Percentiles rank a stretch among this genome's conserved stretches.
Conservation (phyloP, 1,140 invertebrate species). For the Thalassaphorura encarpata region DNA sequence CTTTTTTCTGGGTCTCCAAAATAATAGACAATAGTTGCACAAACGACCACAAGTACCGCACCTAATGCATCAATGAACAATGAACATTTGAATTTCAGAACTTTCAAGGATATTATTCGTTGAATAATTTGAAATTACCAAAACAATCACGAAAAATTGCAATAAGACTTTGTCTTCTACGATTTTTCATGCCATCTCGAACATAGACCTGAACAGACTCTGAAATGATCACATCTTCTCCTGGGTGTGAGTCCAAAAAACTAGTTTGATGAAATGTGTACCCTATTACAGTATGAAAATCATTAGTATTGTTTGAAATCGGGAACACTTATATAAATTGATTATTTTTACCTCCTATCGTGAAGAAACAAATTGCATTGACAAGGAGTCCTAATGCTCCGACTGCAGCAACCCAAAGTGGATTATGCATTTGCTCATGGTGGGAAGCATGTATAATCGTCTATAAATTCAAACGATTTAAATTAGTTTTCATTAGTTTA, state of each 20-base stretch:
- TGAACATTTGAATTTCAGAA: constrained; percentile 1
- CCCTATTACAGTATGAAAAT: constrained; percentile 36
- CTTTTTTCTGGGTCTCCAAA: constrained; percentile 41
- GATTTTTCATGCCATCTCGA: constrained; percentile 36
- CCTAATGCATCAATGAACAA: constrained; percentile 36
- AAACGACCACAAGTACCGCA: constrained; percentile 56
- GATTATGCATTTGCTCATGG: constrained; percentile 59
- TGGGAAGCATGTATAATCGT: constrained; percentile 33
- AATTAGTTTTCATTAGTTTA: no score
- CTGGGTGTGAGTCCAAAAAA: constrained; percentile 41
- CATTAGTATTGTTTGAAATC: no score
- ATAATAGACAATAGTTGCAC: constrained; percentile 49
- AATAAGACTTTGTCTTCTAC: constrained; percentile 37
- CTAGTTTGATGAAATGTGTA: constrained; percentile 67
- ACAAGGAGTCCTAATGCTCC: constrained; percentile 55
- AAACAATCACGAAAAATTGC: constrained; percentile 45
- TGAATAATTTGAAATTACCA: constrained; percentile 30
- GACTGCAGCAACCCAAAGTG: constrained; percentile 48
- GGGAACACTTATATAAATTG: no score
- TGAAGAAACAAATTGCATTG: constrained; percentile 57
- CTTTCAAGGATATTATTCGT: neutral
- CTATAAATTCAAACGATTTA: constrained; percentile 20
- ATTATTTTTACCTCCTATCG: constrained; percentile 55
- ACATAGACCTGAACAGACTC: constrained; percentile 23
- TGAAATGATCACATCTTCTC: constrained; percentile 33